Percentiles rank a stretch among this genome's conserved stretches.
Conservation (phyloP, 1,140 invertebrate species). For the Psilanteris sp. region DNA sequence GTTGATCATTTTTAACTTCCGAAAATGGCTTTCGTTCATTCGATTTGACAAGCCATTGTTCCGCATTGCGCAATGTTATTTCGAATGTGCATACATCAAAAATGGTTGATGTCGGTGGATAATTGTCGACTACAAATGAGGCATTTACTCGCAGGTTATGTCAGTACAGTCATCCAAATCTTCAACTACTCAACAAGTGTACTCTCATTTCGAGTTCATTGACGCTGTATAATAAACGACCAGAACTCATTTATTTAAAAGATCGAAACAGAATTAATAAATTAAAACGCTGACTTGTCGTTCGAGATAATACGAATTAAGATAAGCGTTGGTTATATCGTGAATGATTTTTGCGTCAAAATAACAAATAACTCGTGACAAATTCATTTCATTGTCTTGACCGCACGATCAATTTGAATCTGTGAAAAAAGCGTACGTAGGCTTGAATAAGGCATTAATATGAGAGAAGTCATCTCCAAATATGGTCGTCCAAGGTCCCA, state of each 20-base stretch:
- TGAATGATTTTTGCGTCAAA: background rate
- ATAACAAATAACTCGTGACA: slow-evolving; percentile 4
- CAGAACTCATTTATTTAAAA: slow-evolving; percentile 1
- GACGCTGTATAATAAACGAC: slow-evolving; percentile 9
- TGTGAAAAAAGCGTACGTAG: slow-evolving; percentile 24
- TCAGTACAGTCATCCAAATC: no score
- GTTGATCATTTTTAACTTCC: slow-evolving; percentile 6
- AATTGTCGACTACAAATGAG: slow-evolving; percentile 22
- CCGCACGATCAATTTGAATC: background rate
- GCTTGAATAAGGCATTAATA: slow-evolving; percentile 54
- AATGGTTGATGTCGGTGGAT: slow-evolving; percentile 11
- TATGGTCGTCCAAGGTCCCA: slow-evolving; percentile 31
- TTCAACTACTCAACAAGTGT: no score
- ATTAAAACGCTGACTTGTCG: no score
- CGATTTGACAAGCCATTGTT: slow-evolving; percentile 25
- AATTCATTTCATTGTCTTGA: slow-evolving; percentile 29
- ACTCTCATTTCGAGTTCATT: slow-evolving; percentile 29
- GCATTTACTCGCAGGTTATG: slow-evolving; percentile 2
- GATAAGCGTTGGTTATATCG: no score
- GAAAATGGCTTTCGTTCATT: slow-evolving; percentile 11
- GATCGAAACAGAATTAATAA: no score
- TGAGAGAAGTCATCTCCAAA: slow-evolving; percentile 51
- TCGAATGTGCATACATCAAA: slow-evolving; percentile 39
- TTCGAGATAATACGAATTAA: no score
- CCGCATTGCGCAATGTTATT: slow-evolving; percentile 14